Percentiles rank a stretch among this genome's conserved stretches.
These are phyloP conservation scores for Martes martes DNA, from an alignment of 2,113 vertebrate species.

Conservation along the genomic window DNA sequence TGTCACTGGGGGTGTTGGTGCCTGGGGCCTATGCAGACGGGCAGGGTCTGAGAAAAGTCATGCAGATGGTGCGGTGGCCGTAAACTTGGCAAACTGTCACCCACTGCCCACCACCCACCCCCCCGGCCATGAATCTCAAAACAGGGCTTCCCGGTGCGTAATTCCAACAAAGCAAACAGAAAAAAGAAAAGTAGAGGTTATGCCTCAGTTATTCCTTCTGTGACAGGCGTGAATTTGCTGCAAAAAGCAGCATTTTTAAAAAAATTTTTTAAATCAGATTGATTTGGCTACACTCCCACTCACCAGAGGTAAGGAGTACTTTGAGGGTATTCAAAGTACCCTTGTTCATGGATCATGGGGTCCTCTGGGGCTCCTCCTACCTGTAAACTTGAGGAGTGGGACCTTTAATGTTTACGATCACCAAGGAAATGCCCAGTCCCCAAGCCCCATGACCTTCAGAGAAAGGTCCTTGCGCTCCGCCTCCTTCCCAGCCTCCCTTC, in stretches of 20 bases:
- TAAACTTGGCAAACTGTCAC: background rate
- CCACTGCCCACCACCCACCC: background rate
- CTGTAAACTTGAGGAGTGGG: fast-evolving
- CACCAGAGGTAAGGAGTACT: background rate
- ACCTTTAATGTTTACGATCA: background rate
- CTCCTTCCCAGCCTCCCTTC: too few relatives aligned
- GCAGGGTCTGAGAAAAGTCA: background rate
- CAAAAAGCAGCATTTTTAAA: background rate
- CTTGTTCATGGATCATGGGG: background rate
- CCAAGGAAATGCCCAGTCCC: background rate
- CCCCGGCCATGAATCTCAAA: background rate
- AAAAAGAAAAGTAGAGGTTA: background rate
- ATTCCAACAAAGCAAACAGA: background rate
- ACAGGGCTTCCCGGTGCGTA: background rate
- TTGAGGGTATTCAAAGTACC: too few relatives aligned
- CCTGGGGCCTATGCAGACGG: background rate
- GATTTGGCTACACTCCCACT: background rate
- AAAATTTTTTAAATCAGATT: background rate
- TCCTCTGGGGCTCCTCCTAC: background rate
- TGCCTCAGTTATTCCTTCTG: background rate
- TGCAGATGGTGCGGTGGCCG: background rate
- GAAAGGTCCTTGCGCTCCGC: background rate
- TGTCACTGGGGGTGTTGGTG: too few relatives aligned
- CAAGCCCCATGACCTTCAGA: background rate
- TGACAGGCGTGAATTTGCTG: background rate